phyloP scores from a whole-genome alignment of 2,888 invertebrate species.

The Drosophila demipolita region DNA sequence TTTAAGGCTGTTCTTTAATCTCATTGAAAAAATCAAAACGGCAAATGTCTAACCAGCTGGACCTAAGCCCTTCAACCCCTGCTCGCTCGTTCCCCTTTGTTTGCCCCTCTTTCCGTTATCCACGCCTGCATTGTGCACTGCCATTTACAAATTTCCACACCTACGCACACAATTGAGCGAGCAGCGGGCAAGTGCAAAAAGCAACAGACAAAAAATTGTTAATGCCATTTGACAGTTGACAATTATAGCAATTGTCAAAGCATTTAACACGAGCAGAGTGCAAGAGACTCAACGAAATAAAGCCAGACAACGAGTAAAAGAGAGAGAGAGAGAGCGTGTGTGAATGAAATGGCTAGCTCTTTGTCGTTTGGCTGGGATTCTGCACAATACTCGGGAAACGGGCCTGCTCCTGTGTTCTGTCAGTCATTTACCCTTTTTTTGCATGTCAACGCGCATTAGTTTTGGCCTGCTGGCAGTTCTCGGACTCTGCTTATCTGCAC shows the following conservation, averaged over 20 bases:
- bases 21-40: conserved; percentile 64
- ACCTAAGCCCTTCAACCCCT: conserved; percentile 35
- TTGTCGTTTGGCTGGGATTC: conserved; percentile 39
- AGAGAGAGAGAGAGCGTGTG: background rate
- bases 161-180: conserved; percentile 76
- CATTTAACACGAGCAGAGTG: conserved; percentile 73
- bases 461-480: conserved; percentile 68
- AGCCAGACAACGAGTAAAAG: conserved; percentile 9
- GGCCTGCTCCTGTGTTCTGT: conserved; percentile 66
- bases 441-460: conserved; percentile 82
- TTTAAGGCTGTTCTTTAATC: conserved; percentile 57
- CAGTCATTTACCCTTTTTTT: conserved; percentile 81
- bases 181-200: conserved; percentile 71
- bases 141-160: conserved; percentile 69
- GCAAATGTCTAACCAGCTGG: conserved; percentile 63
- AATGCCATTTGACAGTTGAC: conserved; percentile 83
- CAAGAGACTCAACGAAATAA: conserved; percentile 19
- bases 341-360: conserved; percentile 29
- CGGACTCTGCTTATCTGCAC: conserved; percentile 81
- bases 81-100: background rate
- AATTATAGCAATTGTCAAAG: conserved; percentile 81
- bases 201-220: conserved; percentile 64
- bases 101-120: background rate
- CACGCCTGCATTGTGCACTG: conserved; percentile 37
- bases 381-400: conserved; percentile 12